Base-by-base conservation (phyloP, 2,797 vertebrate species). In the Hybognathus amarus region DNA sequence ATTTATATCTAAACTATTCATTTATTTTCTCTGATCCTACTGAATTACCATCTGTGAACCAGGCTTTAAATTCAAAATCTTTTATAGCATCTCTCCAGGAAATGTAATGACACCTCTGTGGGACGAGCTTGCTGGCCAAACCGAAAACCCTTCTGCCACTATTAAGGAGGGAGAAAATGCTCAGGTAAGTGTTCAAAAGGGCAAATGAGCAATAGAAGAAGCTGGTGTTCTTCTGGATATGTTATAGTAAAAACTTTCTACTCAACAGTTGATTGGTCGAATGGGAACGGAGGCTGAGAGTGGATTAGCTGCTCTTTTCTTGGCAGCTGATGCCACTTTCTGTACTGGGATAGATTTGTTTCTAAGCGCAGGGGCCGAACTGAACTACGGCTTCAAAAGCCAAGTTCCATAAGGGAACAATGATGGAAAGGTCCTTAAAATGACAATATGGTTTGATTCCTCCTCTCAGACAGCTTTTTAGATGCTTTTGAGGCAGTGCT, bases 81-180 rank as follows among this genome's bases (percentile, higher is more conserved):
- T n/a, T 89, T 84, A 22, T 85, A 97, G 96, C 79, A 92, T 97
- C 83, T 97, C 96, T 66, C 96, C 95, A 11, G 94, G 96, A 66
- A 97, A 96, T 56, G 93, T 96, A 87, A 89, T 94, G 95, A 97
- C 95, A 0, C 94, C 96, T 1, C 78, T 96, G 82, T 96, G 96
- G 96, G 90, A 95, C 64, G 91, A 94, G 9, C 42, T 95, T 7
- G 95, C 95, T 1, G 84, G 68, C 2, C 91, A 88, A 22, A 91
- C 92, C 0, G 82, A 90, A 1, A 90, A 95, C 9, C 85, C 93
- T 1, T 86, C 89, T 0, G 90, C 92, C 1, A n/a, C 92, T 45
- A 86, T 96, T 70, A 91, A 83, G 71, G 87, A 68, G 0, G 96
- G 94, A 54, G 92, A 91, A 50, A 84, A 93, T 15, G 83, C 86